Evolutionary conservation across 2,113 vertebrate genomes (phyloP).

Genomic region (Cyanoramphus novaezelandiae): DNA sequence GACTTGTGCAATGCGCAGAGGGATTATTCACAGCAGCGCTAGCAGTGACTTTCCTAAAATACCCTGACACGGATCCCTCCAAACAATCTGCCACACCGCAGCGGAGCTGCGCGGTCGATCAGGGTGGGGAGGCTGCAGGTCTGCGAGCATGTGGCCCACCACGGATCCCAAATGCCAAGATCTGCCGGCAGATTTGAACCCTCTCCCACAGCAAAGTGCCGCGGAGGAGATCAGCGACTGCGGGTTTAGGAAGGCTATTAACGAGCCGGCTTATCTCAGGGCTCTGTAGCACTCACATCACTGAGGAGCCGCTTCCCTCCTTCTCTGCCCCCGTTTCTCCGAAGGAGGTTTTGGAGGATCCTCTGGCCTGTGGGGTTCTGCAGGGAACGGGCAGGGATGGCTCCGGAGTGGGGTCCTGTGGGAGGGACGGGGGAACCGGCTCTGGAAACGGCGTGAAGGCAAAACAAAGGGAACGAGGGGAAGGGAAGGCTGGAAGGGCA

Average conservation of each 20-base stretch:
- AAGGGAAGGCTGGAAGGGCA: background rate
- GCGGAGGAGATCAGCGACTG: background rate
- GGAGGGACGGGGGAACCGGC: background rate
- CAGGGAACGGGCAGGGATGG: background rate
- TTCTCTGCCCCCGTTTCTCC: background rate
- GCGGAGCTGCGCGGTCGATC: background rate
- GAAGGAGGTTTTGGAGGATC: background rate
- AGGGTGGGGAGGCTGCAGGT: background rate
- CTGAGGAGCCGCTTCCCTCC: slow-evolving; percentile 6
- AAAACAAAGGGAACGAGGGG: background rate
- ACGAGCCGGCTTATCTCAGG: background rate
- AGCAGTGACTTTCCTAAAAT: background rate
- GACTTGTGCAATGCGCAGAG: background rate
- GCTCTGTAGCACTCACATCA: background rate
- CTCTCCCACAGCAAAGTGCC: background rate
- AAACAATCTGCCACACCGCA: background rate
- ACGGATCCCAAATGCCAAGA: background rate
- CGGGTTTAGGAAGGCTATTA: background rate
- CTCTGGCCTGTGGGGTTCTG: background rate
- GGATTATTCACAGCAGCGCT: background rate
- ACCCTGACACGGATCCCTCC: background rate
- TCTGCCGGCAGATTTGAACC: background rate
- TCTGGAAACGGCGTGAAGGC: fast-evolving
- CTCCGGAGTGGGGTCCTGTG: background rate
- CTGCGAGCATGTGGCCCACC: background rate